Evolutionary conservation across 2,888 invertebrate genomes (phyloP).

Genomic region (Pandemis heparana): DNA sequence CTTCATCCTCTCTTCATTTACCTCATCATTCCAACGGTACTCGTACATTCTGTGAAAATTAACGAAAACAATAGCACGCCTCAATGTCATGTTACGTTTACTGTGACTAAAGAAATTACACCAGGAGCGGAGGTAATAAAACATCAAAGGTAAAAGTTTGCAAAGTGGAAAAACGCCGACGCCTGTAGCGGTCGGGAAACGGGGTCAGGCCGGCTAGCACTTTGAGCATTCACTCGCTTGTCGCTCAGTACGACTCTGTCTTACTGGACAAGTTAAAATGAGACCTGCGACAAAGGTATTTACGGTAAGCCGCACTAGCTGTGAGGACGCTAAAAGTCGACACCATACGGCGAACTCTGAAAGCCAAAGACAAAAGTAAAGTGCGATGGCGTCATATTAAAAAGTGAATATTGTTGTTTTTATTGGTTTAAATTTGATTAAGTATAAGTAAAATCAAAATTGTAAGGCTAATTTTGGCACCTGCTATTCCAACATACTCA

Average conservation of each 20-base stretch:
- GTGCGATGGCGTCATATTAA: not conserved
- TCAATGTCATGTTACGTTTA: conserved; percentile 24
- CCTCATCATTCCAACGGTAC: not conserved
- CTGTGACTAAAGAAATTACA: conserved; percentile 30
- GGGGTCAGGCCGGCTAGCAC: conserved; percentile 19
- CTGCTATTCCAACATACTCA: too few species aligned
- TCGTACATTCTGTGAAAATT: not conserved
- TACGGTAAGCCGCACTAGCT: not conserved
- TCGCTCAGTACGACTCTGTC: not conserved
- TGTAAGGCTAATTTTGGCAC: too few species aligned
- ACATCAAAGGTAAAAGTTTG: conserved; percentile 42
- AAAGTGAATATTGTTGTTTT: not conserved
- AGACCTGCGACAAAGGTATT: not conserved
- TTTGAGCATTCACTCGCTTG: not conserved
- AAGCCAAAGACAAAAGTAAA: not conserved
- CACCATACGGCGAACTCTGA: not conserved
- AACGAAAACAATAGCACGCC: conserved; percentile 6
- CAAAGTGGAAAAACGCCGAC: conserved; percentile 39
- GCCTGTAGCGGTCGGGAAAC: conserved; percentile 17
- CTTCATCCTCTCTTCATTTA: too few species aligned
- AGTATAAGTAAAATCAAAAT: not conserved
- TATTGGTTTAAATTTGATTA: not conserved
- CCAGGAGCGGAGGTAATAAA: conserved; percentile 28
- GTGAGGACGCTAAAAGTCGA: not conserved
- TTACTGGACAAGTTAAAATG: not conserved